Evolutionary conservation across 2,113 vertebrate genomes (phyloP).

Genomic region (Mola mola): DNA sequence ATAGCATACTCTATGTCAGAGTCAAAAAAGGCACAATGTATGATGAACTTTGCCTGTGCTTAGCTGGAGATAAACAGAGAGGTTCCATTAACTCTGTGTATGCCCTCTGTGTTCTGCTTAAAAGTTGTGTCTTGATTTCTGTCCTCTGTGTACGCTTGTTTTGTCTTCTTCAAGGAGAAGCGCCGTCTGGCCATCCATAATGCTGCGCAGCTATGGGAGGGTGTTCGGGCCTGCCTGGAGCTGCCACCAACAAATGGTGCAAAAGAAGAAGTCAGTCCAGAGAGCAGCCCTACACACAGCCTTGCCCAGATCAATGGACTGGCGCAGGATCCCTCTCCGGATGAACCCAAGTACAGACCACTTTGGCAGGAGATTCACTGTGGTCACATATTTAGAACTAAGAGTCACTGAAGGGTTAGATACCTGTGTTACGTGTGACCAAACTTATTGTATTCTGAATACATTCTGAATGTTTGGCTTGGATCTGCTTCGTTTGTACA

Average conservation of each 20-base stretch:
- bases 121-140: conserved; percentile 17
- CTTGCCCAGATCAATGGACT: conserved; percentile 84
- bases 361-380: no score
- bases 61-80: no score
- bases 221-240: conserved; percentile 75
- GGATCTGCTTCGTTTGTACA: no score
- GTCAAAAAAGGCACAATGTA: no score
- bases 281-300: conserved; percentile 86
- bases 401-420: not conserved
- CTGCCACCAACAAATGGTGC: conserved; percentile 80
- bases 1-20: no score
- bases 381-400: not conserved
- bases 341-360: conserved; percentile 87
- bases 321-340: conserved; percentile 82
- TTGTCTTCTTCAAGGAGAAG: conserved; percentile 86
- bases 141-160: conserved; percentile 15
- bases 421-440: no score
- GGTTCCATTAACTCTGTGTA: no score
- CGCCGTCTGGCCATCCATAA: conserved; percentile 91
- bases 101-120: conserved; percentile 21
- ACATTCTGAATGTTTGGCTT: no score
- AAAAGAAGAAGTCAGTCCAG: conserved; percentile 82
- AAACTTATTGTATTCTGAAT: no score
- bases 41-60: no score
- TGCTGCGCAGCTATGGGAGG: conserved; percentile 93